These are phyloP conservation scores for Falco novaeseelandiae DNA, from an alignment of 2,797 vertebrate species.

Conservation along the genomic window DNA sequence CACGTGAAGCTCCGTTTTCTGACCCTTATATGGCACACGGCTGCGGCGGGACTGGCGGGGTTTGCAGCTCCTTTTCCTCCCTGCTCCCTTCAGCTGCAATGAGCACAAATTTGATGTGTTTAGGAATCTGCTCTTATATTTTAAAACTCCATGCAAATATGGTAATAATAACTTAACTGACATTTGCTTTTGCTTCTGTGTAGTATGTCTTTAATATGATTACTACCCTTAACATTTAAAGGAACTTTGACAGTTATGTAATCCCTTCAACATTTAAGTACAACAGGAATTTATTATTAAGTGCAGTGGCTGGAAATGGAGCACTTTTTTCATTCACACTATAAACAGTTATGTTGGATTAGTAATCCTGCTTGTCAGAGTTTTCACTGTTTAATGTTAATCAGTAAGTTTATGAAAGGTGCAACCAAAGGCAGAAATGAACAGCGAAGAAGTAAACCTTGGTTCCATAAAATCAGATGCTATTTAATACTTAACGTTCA, in stretches of 20 bases:
- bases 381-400: constrained; percentile 84
- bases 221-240: constrained; percentile 77
- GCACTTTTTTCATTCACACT: constrained; percentile 80
- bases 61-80: neutral
- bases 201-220: constrained; percentile 75
- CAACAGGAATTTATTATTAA: constrained; percentile 83
- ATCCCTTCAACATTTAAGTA: constrained; percentile 81
- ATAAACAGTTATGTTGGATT: constrained; percentile 84
- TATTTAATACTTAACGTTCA: constrained; percentile 34
- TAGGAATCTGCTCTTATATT: constrained; percentile 25
- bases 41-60: accelerated
- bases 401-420: constrained; percentile 84
- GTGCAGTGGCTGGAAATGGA: constrained; percentile 78
- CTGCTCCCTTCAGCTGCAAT: neutral
- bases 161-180: constrained; percentile 70
- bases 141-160: constrained; percentile 65
- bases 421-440: constrained; percentile 71
- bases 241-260: constrained; percentile 81
- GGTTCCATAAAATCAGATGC: constrained; percentile 62
- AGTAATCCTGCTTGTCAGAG: constrained; percentile 84
- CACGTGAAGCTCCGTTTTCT: neutral
- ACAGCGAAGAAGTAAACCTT: constrained; percentile 74
- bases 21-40: neutral
- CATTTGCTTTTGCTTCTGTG: constrained; percentile 70
- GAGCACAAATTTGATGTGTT: neutral